These are phyloP conservation scores for Rhea americana DNA, from an alignment of 2,113 vertebrate genomes.

Conservation along the genomic window DNA sequence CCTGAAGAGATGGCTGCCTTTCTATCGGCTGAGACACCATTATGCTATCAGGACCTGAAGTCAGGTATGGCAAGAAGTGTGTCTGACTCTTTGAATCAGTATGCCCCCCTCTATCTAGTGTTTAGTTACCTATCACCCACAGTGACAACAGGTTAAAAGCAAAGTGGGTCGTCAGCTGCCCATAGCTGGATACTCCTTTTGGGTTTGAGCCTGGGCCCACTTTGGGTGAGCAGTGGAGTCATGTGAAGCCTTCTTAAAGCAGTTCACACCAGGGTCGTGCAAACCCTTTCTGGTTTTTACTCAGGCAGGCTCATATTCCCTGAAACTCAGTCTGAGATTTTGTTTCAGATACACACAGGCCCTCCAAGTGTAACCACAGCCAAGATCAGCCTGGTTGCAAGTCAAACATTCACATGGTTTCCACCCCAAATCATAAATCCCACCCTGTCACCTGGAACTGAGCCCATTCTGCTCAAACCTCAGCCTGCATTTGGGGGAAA, in stretches of 20 bases:
- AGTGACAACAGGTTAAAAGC: neutral
- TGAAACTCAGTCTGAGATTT: neutral
- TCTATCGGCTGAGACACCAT: accelerated
- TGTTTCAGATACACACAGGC: slow-evolving; percentile 27
- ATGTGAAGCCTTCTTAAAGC: neutral
- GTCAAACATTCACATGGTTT: slow-evolving; percentile 17
- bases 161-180: neutral
- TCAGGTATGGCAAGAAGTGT: accelerated
- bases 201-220: neutral
- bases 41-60: neutral
- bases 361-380: neutral
- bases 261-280: neutral
- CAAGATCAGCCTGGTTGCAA: slow-evolving; percentile 36
- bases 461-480: slow-evolving; percentile 22
- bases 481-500: slow-evolving; percentile 33
- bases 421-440: slow-evolving; percentile 25
- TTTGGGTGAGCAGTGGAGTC: neutral
- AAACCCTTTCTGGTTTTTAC: neutral
- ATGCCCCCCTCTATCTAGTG: neutral
- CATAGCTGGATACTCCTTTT: neutral
- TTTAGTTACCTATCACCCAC: neutral
- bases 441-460: slow-evolving; percentile 9
- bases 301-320: neutral
- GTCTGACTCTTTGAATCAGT: neutral
- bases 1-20: neutral